phyloP scores from a whole-genome alignment of 2,113 vertebrate genomes.

The Vireo altiloquus region DNA sequence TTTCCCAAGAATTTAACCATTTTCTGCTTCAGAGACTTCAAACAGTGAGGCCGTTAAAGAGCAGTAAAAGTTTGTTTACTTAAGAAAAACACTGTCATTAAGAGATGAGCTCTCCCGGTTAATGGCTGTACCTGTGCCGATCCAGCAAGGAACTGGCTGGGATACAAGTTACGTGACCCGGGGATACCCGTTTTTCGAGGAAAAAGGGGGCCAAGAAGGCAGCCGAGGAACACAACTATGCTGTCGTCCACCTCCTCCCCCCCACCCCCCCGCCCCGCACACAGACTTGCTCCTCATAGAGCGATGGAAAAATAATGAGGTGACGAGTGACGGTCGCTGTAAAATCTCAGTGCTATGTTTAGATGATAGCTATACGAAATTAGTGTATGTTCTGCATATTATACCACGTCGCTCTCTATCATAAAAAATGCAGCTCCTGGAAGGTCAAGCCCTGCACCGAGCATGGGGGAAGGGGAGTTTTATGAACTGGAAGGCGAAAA shows the following conservation, averaged over 20 bases:
- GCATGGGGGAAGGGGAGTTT: constrained; percentile 44
- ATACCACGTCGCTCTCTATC: background rate
- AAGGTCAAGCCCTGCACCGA: constrained; percentile 2
- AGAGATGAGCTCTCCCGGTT: constrained; percentile 57
- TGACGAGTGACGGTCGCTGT: constrained; percentile 42
- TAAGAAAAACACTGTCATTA: constrained; percentile 70
- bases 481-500: constrained; percentile 42
- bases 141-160: background rate
- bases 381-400: constrained; percentile 14
- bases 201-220: background rate
- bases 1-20: constrained; percentile 75
- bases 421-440: constrained; percentile 5
- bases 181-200: background rate
- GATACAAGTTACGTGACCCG: background rate
- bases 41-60: constrained; percentile 74
- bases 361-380: constrained; percentile 16
- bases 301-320: constrained; percentile 61
- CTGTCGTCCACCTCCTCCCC: background rate
- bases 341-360: constrained; percentile 45
- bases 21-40: constrained; percentile 79
- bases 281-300: constrained; percentile 27
- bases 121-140: constrained; percentile 58
- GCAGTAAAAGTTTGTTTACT: constrained; percentile 81
- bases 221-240: background rate
- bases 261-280: background rate